Conservation (phyloP, 2,888 invertebrate genomes). For the Linnaemya tessellans region DNA sequence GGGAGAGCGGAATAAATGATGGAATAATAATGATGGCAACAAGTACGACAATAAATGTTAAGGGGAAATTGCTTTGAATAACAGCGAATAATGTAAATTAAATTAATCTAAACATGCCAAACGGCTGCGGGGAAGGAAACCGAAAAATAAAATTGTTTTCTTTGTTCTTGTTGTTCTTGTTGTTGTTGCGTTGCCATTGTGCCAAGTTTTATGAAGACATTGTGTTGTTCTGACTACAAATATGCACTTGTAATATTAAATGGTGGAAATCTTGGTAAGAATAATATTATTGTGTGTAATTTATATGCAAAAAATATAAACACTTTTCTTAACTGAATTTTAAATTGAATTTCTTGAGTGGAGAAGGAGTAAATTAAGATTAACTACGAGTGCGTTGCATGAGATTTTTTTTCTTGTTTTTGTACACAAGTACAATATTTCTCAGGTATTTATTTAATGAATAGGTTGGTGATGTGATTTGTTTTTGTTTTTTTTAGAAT, state of each 20-base stretch:
- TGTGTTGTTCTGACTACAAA: constrained; percentile 27
- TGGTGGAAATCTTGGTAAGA: background rate
- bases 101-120: constrained; percentile 52
- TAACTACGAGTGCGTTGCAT: background rate
- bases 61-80: constrained; percentile 50
- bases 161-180: too few relatives aligned
- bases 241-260: background rate
- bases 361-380: constrained; percentile 18
- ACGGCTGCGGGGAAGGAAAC: background rate
- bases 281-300: constrained; percentile 53
- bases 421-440: too few relatives aligned
- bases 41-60: constrained; percentile 12
- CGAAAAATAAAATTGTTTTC: background rate
- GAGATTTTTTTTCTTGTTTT: too few relatives aligned
- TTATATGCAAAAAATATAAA: constrained; percentile 36
- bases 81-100: constrained; percentile 60
- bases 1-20: constrained; percentile 11
- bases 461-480: too few relatives aligned
- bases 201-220: constrained; percentile 26
- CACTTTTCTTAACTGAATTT: background rate
- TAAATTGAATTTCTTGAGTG: constrained; percentile 17
- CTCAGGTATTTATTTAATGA: too few relatives aligned
- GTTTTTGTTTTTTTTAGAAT: too few relatives aligned
- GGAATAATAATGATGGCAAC: constrained; percentile 32
- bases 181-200: constrained; percentile 4